Conservation (phyloP, 2,113 vertebrate species). For the Willisornis vidua region DNA sequence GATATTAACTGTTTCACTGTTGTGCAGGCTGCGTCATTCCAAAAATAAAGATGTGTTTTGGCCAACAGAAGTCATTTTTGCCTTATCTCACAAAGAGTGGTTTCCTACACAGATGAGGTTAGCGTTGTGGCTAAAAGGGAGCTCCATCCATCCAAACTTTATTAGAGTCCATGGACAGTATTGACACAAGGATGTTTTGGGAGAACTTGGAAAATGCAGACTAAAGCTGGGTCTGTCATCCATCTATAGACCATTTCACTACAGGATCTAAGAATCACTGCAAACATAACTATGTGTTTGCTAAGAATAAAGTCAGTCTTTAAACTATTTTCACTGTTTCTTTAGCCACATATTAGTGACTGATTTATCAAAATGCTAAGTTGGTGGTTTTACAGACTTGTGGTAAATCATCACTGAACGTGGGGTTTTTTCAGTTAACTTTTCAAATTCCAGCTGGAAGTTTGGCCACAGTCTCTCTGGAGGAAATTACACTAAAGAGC, state of each 20-base stretch:
- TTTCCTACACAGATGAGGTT: neutral
- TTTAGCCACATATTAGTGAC: neutral
- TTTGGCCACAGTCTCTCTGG: neutral
- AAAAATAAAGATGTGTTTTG: neutral
- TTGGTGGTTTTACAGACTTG: neutral
- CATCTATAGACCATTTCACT: neutral
- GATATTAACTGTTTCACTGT: neutral
- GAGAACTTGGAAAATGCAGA: neutral
- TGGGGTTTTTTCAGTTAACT: neutral
- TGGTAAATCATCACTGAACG: neutral
- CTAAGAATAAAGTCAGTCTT: neutral
- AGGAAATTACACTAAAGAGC: neutral
- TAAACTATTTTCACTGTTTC: neutral
- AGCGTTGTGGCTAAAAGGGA: neutral
- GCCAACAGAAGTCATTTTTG: neutral
- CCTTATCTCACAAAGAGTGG: neutral
- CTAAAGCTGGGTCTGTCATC: neutral
- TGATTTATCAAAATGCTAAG: neutral
- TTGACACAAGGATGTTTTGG: neutral
- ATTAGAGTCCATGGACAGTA: neutral
- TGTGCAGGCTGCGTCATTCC: neutral
- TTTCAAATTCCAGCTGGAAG: neutral
- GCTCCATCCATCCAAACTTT: neutral
- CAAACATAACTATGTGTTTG: neutral
- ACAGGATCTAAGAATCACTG: neutral